These are phyloP conservation scores for Denticeps clupeoides DNA, from an alignment of 2,797 vertebrate genomes.

Conservation along the genomic window DNA sequence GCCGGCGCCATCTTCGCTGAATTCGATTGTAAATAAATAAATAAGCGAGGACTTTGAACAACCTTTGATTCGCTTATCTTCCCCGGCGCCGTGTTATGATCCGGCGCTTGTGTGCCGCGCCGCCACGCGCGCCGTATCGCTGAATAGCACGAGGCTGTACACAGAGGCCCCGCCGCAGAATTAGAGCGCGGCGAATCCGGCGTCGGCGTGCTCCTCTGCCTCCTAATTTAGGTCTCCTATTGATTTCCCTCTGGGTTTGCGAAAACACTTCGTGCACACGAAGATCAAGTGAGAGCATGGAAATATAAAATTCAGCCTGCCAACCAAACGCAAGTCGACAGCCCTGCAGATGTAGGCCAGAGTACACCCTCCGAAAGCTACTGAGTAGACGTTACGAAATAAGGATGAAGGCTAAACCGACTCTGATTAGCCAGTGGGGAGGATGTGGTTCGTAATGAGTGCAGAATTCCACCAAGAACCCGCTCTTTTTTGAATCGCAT, in stretches of 20 bases:
- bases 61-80: constrained; percentile 30
- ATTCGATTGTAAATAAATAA: too few species aligned
- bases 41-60: constrained; percentile 25
- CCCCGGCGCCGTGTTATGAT: constrained; percentile 24
- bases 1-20: background rate
- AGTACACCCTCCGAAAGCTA: background rate
- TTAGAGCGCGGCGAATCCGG: constrained; percentile 11
- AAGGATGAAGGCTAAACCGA: too few species aligned
- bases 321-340: background rate
- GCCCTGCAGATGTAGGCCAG: background rate
- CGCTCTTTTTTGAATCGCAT: too few species aligned
- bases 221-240: constrained; percentile 3
- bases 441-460: too few species aligned
- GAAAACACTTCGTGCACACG: background rate
- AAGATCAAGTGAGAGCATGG: background rate
- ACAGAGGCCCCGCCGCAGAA: constrained; percentile 11
- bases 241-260: constrained; percentile 6
- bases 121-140: constrained; percentile 16
- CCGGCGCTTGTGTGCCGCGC: constrained; percentile 14
- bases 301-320: background rate
- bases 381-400: background rate
- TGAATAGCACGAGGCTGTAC: constrained; percentile 19
- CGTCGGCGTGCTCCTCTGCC: background rate
- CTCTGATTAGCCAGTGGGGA: too few species aligned
- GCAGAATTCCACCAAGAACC: too few species aligned